phyloP scores from a whole-genome alignment of 2,797 vertebrate species.

The Pempheris klunzingeri region DNA sequence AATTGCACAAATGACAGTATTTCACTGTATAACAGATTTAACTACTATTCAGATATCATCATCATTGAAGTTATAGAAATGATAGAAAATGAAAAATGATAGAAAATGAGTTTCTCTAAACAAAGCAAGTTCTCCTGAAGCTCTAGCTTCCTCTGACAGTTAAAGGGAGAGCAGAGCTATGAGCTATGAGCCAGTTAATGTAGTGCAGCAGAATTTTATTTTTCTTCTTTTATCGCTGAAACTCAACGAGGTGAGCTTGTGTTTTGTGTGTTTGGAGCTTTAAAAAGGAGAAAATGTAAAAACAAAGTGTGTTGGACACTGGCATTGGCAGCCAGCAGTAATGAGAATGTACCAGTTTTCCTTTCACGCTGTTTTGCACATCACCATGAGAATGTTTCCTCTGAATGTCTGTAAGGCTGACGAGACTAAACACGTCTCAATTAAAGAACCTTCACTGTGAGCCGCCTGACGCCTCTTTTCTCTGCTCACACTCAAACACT shows the following conservation, averaged over 20 bases:
- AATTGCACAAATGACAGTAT: background rate
- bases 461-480: background rate
- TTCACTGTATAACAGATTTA: background rate
- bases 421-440: constrained; percentile 67
- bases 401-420: constrained; percentile 70
- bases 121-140: too few species aligned
- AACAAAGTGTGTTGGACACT: constrained; percentile 16
- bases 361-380: constrained; percentile 73
- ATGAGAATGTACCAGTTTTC: constrained; percentile 65
- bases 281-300: constrained; percentile 12
- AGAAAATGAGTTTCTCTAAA: too few species aligned
- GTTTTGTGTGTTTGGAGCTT: constrained; percentile 42
- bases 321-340: constrained; percentile 34
- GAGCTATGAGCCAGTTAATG: too few species aligned
- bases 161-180: too few species aligned
- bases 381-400: constrained; percentile 74
- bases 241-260: constrained; percentile 43
- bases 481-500: background rate
- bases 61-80: too few species aligned
- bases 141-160: too few species aligned
- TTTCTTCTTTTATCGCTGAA: constrained; percentile 24
- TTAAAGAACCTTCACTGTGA: constrained; percentile 80
- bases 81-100: too few species aligned
- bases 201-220: too few species aligned
- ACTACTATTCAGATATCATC: too few species aligned